Evolutionary conservation across 2,113 vertebrate species (phyloP).

Genomic region (Hiodon tergisus): DNA sequence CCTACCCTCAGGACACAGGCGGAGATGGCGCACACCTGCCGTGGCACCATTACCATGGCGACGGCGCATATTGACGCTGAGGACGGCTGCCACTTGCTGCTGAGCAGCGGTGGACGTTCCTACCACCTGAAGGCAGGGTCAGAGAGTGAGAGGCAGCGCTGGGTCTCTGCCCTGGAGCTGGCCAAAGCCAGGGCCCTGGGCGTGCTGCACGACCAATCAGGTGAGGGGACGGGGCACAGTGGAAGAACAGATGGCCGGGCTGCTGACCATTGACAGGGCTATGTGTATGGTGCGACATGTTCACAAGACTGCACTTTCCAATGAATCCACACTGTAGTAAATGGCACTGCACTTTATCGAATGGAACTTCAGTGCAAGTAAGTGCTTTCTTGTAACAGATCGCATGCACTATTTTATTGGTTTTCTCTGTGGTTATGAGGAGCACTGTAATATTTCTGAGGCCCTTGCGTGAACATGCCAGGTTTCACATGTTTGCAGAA

Average conservation of each 20-base stretch:
- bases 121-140: slow-evolving; percentile 94
- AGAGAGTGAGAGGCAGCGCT: slow-evolving; percentile 89
- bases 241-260: background rate
- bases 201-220: slow-evolving; percentile 86
- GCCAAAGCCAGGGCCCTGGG: slow-evolving; percentile 91
- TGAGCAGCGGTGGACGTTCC: slow-evolving; percentile 86
- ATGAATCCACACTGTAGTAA: too few species aligned
- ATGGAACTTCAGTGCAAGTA: too few species aligned
- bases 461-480: too few species aligned
- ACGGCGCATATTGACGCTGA: slow-evolving; percentile 86
- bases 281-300: too few species aligned
- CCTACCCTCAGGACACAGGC: slow-evolving; percentile 79
- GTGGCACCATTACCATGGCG: slow-evolving; percentile 92
- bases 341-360: too few species aligned
- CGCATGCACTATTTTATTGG: too few species aligned
- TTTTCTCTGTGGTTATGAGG: too few species aligned
- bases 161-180: slow-evolving; percentile 88
- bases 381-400: too few species aligned
- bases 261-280: background rate
- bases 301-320: too few species aligned
- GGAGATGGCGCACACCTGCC: slow-evolving; percentile 96
- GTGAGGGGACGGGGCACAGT: slow-evolving; percentile 54
- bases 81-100: slow-evolving; percentile 87
- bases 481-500: too few species aligned
- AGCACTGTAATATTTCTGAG: too few species aligned